These are phyloP conservation scores for Poeciliopsis infans DNA, from an alignment of 2,797 vertebrate species.

Conservation along the genomic window DNA sequence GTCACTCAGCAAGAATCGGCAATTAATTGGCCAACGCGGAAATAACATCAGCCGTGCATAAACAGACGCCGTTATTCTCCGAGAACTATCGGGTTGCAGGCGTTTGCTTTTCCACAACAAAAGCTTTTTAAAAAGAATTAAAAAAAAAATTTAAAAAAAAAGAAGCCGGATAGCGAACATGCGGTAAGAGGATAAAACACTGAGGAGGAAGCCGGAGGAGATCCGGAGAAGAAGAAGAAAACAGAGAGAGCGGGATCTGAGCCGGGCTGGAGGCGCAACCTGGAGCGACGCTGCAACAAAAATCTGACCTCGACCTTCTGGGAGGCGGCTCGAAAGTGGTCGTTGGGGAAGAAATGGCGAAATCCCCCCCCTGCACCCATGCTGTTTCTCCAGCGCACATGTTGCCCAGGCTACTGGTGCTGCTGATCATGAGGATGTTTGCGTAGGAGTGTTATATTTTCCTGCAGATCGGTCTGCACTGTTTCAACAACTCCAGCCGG, in stretches of 20 bases:
- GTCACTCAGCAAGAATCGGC: slow-evolving; percentile 43
- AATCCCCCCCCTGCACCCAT: slow-evolving; percentile 45
- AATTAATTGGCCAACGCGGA: slow-evolving; percentile 11
- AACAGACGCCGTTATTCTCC: background rate
- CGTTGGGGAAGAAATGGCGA: slow-evolving; percentile 65
- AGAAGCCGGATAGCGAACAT: slow-evolving; percentile 13
- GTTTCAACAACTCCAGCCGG: slow-evolving; percentile 67
- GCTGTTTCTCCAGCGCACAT: slow-evolving; percentile 59
- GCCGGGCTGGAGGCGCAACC: slow-evolving; percentile 2
- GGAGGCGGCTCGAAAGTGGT: slow-evolving; percentile 45
- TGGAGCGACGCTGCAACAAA: slow-evolving; percentile 26
- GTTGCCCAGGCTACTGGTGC: slow-evolving; percentile 53
- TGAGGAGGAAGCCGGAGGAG: slow-evolving; percentile 19
- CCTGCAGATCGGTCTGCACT: slow-evolving; percentile 44
- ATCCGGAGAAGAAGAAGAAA: background rate
- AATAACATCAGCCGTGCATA: slow-evolving; percentile 25
- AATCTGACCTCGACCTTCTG: slow-evolving; percentile 63
- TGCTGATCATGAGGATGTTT: slow-evolving; percentile 57
- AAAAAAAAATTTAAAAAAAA: no score
- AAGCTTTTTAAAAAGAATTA: background rate
- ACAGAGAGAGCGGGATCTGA: background rate
- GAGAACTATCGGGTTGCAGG: slow-evolving; percentile 12
- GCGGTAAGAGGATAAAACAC: slow-evolving; percentile 17
- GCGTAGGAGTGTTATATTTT: slow-evolving; percentile 74
- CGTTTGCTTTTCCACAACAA: slow-evolving; percentile 18